Conservation (phyloP, 2,797 vertebrate species). For the Ataeniobius toweri region DNA sequence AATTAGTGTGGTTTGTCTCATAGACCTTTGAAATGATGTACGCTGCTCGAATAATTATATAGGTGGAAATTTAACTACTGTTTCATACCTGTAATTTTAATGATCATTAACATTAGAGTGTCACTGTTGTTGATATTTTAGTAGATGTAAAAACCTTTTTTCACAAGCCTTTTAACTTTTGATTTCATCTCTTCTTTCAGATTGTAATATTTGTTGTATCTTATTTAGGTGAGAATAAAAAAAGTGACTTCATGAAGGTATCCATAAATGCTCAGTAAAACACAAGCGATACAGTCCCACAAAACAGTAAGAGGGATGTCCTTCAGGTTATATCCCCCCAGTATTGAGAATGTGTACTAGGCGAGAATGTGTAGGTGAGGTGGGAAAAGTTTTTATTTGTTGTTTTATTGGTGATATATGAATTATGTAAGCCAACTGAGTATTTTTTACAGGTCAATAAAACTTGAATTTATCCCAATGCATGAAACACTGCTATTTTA, state of each 20-base stretch:
- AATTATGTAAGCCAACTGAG: not conserved
- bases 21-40: not conserved
- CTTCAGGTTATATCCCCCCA: not conserved
- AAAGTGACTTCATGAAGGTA: not conserved
- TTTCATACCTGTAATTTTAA: not conserved
- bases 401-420: not conserved
- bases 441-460: conserved; percentile 7
- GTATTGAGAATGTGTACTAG: not conserved
- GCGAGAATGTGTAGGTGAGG: not conserved
- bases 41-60: not conserved
- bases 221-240: not conserved
- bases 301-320: not conserved
- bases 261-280: not conserved
- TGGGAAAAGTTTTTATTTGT: not conserved
- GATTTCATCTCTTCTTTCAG: not conserved
- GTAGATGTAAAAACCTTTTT: too few species aligned
- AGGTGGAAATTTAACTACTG: not conserved
- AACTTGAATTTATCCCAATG: not conserved
- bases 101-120: too few species aligned
- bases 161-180: not conserved
- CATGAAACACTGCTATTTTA: conserved; percentile 6
- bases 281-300: not conserved
- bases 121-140: too few species aligned
- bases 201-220: not conserved
- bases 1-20: not conserved